Percentiles rank a stretch among this genome's conserved stretches.
These are phyloP conservation scores for Calypte anna DNA, from an alignment of 2,113 vertebrate genomes.

Conservation along the genomic window DNA sequence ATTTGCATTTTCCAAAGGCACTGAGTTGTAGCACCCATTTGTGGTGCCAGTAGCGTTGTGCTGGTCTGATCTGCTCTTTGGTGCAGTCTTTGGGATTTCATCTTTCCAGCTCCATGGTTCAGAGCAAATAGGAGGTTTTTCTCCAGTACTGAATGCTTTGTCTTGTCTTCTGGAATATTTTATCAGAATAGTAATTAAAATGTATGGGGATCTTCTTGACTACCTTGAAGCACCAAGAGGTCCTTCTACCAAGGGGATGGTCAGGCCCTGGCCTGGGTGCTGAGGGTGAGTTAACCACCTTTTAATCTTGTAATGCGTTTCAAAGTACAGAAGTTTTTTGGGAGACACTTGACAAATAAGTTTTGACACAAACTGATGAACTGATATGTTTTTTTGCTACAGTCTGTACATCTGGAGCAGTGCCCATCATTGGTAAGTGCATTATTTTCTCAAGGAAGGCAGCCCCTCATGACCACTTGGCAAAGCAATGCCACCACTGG, in stretches of 20 bases:
- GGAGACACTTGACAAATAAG: not conserved
- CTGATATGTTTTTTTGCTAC: not conserved
- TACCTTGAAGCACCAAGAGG: accelerated
- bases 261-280: not conserved
- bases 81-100: not conserved
- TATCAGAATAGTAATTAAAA: not conserved
- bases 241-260: not conserved
- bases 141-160: not conserved
- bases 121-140: not conserved
- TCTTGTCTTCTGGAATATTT: not conserved
- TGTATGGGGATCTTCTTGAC: not conserved
- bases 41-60: not conserved
- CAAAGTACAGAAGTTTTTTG: not conserved
- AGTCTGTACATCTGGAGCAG: not conserved
- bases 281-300: accelerated
- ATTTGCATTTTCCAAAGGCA: accelerated
- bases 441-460: not conserved
- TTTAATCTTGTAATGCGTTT: not conserved
- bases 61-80: not conserved
- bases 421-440: not conserved
- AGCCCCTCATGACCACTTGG: not conserved
- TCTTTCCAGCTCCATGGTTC: not conserved
- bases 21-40: accelerated
- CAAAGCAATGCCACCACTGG: not conserved
- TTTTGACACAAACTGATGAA: not conserved